phyloP scores from a whole-genome alignment of 2,113 vertebrate genomes.

The Cheilinus undulatus region DNA sequence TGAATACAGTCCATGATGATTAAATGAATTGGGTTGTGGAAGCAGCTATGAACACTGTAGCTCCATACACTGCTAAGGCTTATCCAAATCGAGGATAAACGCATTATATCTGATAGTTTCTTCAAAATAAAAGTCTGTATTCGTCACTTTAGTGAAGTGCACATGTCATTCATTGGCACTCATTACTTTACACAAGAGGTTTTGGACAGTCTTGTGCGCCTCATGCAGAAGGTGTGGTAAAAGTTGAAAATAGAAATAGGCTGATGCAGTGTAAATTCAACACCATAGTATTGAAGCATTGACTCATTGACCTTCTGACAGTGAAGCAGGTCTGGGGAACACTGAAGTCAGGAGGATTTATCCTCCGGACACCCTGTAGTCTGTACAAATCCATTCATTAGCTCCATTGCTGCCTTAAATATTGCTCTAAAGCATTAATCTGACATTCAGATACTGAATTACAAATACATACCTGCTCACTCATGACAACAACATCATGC shows the following conservation, averaged over 20 bases:
- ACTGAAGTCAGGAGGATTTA: not conserved
- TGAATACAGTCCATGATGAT: too few species aligned
- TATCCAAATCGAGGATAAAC: too few species aligned
- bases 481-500: not conserved
- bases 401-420: not conserved
- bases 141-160: too few species aligned
- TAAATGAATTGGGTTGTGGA: too few species aligned
- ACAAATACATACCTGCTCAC: not conserved
- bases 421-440: not conserved
- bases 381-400: not conserved
- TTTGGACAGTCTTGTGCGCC: too few species aligned
- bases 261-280: not conserved
- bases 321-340: not conserved
- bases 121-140: too few species aligned
- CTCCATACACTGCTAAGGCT: too few species aligned
- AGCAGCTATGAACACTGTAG: too few species aligned
- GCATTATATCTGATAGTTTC: too few species aligned
- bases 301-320: not conserved
- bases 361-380: not conserved
- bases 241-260: not conserved
- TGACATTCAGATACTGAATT: not conserved
- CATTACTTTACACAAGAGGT: too few species aligned
- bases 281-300: not conserved
- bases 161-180: too few species aligned
- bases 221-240: too few species aligned